These are phyloP conservation scores for Psittacara wagleri DNA, from an alignment of 2,113 vertebrate species.

Conservation along the genomic window DNA sequence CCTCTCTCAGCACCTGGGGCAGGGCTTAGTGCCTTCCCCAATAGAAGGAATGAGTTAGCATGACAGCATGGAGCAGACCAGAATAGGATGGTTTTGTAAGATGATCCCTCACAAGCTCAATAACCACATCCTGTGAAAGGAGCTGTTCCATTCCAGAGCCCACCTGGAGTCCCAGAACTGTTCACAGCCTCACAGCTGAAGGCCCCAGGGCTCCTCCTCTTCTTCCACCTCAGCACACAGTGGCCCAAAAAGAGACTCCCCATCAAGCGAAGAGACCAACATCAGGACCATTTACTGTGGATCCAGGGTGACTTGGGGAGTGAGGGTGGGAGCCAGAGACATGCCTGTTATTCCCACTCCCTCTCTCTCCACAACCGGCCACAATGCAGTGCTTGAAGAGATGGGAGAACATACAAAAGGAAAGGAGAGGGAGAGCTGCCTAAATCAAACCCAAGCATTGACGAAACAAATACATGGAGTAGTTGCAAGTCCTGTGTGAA, in stretches of 20 bases:
- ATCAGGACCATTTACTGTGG: neutral
- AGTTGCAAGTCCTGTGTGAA: neutral
- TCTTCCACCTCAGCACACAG: neutral
- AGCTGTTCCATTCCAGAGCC: neutral
- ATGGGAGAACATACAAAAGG: neutral
- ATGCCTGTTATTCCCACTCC: neutral
- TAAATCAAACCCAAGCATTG: constrained; percentile 23
- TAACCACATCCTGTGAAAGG: neutral
- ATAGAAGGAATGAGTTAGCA: neutral
- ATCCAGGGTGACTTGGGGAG: neutral
- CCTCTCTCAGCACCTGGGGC: neutral
- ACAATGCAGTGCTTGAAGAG: neutral
- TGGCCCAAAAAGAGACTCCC: neutral
- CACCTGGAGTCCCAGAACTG: neutral
- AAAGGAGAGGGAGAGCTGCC: neutral
- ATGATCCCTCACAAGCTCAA: neutral
- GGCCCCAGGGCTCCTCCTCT: neutral
- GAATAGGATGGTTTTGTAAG: neutral
- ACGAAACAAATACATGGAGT: neutral
- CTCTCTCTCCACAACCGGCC: neutral
- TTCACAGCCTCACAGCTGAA: neutral
- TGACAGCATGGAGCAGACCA: neutral
- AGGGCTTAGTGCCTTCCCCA: neutral
- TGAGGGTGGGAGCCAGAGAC: neutral
- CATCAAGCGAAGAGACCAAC: neutral